Base-by-base conservation (phyloP, 2,797 vertebrate genomes). In the Lacerta bilineata region DNA sequence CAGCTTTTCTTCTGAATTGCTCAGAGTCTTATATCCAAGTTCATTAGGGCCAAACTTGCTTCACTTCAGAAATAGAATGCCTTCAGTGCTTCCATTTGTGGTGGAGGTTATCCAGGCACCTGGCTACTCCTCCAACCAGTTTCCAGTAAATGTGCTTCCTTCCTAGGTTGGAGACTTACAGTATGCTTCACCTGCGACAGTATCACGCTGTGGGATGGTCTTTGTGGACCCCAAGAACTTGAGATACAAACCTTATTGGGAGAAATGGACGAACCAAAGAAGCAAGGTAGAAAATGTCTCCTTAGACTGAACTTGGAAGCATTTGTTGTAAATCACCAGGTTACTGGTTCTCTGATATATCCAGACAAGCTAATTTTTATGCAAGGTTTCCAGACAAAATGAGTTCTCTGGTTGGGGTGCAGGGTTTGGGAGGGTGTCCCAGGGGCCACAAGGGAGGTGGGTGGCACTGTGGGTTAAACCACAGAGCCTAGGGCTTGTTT, bases 201-300 rank as follows among this genome's bases (percentile, higher is more conserved):
- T 99, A 66, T 99, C 99, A 25, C 98, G 99, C 77, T 99, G 99
- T 87, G 99, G 99, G 75, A 99, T 99, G 98, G 99, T 99, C 84
- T 99, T 98, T 93, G 98, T 99, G 91, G 99, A 99, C 93, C 99
- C 99, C 64, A 99, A 99, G 96, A 99, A 99, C 88, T 95, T 99
- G 93, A 97, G 96, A 86, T 99, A 98, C 75, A 90, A 94, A 11
- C 98, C 99, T 1, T 99, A 97, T 95, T 99, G 99, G 99, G 96
- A 98, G 88, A 99, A 97, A 92, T 99, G 99, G 99, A 84, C 98
- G 41, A 97, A 92, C 55, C 78, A 91, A 91, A 98, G 98, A 94
- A 95, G 75, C 33, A 97, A 96, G 97, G 99, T 99, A 95, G 93
- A 82, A 27, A n/a, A 33, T 23, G 33, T 13, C 33, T 76, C 15